phyloP scores from a whole-genome alignment of 2,888 invertebrate genomes.

The Eustalomyia histrio region DNA sequence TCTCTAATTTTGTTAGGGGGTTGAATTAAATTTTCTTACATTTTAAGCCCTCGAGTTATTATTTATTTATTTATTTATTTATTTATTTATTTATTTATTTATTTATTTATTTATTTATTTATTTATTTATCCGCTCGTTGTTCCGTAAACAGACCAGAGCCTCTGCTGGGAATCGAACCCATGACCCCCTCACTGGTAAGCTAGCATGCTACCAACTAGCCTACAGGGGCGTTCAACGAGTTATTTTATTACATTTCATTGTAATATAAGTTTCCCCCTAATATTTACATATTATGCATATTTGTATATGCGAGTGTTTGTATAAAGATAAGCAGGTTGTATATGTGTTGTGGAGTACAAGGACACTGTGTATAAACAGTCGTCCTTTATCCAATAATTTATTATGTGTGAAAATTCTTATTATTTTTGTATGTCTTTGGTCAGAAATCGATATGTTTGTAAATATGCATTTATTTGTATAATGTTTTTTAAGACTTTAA shows the following conservation, averaged over 20 bases:
- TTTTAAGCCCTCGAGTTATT: no score
- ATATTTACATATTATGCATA: background rate
- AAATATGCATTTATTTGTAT: background rate
- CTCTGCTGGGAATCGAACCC: no score
- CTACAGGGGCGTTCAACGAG: no score
- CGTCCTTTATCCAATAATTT: slow-evolving; percentile 55
- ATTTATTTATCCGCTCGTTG: no score
- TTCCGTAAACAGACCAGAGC: no score
- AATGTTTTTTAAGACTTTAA: background rate
- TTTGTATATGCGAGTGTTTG: slow-evolving; percentile 2
- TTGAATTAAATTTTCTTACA: no score
- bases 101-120: no score
- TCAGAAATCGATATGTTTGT: slow-evolving; percentile 50
- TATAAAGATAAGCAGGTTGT: background rate
- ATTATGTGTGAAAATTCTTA: slow-evolving; percentile 51
- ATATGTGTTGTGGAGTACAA: slow-evolving; percentile 39
- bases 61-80: no score
- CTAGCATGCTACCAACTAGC: no score
- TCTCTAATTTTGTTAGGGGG: no score
- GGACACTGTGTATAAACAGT: slow-evolving; percentile 53
- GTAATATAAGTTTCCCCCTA: background rate
- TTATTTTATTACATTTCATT: background rate
- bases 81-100: no score
- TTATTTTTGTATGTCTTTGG: slow-evolving; percentile 42
- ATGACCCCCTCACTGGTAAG: no score